Evolutionary conservation across 2,888 invertebrate genomes (phyloP), one percentile per base, ranked within the genome.

Genomic region (Ditula angustiorana): DNA sequence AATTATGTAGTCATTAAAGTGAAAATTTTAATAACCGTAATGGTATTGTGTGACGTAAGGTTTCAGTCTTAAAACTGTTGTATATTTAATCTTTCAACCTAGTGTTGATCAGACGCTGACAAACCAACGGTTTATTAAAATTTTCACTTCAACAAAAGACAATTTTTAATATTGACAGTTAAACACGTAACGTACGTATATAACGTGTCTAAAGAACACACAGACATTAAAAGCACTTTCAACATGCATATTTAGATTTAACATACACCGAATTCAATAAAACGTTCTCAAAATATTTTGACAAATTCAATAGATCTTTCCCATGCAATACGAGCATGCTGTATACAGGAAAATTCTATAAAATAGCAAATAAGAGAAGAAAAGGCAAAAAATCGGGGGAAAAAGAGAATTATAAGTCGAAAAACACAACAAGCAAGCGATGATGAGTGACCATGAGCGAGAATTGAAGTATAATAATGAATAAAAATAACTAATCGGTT

Each of bases 391-490:
- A 33, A 65, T 72, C 72, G 49, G 53, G 62, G 62, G 35, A 16
- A 67, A 77, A 69, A 58, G 61, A 58, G 52, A 66, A 71, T 69
- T 73, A 73, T 70, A 73, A 70, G 67, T 63, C 68, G 69, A 69
- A 72, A 69, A 72, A 85, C 82, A 88, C 85, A 87, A 79, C 73
- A 85, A 88, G 88, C 88, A 86, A 88, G 88, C 86, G 71, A 87
- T 76, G 77, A 71, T 70, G 59, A 63, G 74, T 86, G 87, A 77
- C 61, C 64, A 72, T 81, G 83, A 74, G 75, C 81, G 82, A 73
- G 76, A 72, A 61, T 61, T 57, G 7, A 57, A 35, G 35, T 13
- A 21, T 33, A 21, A 10, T 21, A 44, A 41, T 41, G 19, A 41
- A 7, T 41, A 41, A 41, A 41, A 19, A 10, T 30, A 30, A 30